Evolutionary conservation across 2,888 invertebrate genomes (phyloP).

Genomic region (Chymomyza caudatula): DNA sequence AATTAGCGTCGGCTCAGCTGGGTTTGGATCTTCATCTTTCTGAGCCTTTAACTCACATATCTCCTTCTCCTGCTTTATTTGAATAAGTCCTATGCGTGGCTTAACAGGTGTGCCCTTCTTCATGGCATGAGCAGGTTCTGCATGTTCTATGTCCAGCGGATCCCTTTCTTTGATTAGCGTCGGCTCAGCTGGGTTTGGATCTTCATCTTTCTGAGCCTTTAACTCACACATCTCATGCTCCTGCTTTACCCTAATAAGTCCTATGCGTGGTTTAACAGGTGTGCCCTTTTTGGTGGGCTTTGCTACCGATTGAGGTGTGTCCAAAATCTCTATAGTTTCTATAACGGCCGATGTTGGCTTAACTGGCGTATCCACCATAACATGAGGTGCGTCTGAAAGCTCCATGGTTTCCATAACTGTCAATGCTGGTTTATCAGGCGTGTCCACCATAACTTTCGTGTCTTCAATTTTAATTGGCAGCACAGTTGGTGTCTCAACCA

Average conservation of each 20-base stretch:
- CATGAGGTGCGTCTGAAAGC: slow-evolving; percentile 24
- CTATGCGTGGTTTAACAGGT: slow-evolving; percentile 15
- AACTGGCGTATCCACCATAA: no score
- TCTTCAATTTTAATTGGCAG: slow-evolving; percentile 9
- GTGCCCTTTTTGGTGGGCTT: no score
- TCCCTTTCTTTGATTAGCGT: background rate
- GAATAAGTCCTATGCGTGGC: slow-evolving; percentile 11
- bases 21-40: background rate
- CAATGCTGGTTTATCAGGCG: slow-evolving; percentile 20
- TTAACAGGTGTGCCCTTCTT: no score
- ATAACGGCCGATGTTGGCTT: no score
- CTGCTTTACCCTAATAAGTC: slow-evolving; percentile 19
- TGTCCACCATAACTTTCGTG: slow-evolving; percentile 19
- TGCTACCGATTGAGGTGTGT: no score
- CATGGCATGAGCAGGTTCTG: no score
- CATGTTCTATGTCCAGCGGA: background rate
- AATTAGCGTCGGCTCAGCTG: background rate
- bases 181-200: background rate
- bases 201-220: background rate
- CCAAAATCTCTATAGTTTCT: no score
- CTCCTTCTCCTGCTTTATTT: slow-evolving; percentile 18
- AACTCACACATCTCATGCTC: slow-evolving; percentile 13
- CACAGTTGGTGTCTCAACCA: background rate
- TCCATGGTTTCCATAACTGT: background rate
- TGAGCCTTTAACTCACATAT: background rate